Evolutionary conservation across 1,140 invertebrate genomes (phyloP).

Genomic region (Triops cancriformis): DNA sequence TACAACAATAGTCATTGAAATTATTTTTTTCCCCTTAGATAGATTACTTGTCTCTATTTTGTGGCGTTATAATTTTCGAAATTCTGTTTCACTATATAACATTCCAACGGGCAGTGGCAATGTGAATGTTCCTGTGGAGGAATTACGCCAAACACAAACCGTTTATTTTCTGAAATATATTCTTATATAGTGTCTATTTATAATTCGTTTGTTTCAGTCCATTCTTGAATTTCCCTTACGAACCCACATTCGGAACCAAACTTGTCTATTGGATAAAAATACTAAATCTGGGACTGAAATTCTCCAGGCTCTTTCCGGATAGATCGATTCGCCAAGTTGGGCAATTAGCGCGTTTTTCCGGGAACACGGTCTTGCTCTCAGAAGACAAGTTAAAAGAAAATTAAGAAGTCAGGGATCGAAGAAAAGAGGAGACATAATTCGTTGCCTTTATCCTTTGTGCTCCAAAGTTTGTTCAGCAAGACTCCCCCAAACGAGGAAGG

Average conservation of each 20-base stretch:
- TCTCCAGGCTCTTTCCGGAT: neutral
- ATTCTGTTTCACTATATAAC: no score
- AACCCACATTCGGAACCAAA: neutral
- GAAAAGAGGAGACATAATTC: neutral
- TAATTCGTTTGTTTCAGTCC: neutral
- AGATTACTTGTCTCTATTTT: no score
- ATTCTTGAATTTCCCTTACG: neutral
- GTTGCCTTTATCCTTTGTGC: neutral
- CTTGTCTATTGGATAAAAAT: no score
- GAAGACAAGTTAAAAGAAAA: neutral
- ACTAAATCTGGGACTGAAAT: neutral
- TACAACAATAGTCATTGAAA: no score
- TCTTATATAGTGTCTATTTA: neutral
- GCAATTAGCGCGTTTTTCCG: conserved; percentile 10
- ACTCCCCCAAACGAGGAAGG: neutral
- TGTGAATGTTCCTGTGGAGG: no score
- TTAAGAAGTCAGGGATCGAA: neutral
- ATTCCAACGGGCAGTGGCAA: no score
- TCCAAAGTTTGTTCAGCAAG: neutral
- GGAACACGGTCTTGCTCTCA: conserved; percentile 12
- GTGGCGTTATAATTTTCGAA: no score
- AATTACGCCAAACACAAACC: no score
- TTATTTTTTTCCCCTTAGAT: no score
- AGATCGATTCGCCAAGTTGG: neutral
- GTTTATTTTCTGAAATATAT: no score